phyloP scores from a whole-genome alignment of 2,113 vertebrate species.

The Thryonomys swinderianus region DNA sequence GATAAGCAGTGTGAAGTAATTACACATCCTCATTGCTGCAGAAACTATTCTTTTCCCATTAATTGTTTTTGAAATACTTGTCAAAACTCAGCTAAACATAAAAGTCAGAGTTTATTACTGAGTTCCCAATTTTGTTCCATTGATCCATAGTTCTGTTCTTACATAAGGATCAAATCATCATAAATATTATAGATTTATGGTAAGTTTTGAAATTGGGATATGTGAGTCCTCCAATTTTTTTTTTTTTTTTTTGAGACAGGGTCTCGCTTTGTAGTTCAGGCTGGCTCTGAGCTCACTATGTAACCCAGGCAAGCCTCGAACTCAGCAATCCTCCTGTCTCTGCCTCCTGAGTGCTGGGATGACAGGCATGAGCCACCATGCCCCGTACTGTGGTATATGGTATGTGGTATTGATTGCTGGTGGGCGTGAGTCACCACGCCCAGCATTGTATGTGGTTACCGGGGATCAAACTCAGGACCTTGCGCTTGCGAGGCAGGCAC shows the following conservation, averaged over 20 bases:
- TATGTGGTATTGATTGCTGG: too few relatives aligned
- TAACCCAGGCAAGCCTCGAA: too few relatives aligned
- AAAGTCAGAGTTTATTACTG: neutral
- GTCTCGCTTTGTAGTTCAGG: too few relatives aligned
- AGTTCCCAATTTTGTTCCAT: neutral
- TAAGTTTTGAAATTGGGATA: neutral
- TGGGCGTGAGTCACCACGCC: too few relatives aligned
- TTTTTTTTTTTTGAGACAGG: slow-evolving; percentile 2
- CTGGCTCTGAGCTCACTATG: too few relatives aligned
- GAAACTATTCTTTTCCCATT: neutral
- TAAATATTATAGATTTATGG: neutral
- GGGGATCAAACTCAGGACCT: too few relatives aligned
- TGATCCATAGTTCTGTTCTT: neutral
- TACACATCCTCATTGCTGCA: neutral
- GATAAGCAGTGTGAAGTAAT: neutral
- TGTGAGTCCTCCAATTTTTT: neutral
- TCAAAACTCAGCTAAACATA: neutral
- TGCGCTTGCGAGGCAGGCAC: too few relatives aligned
- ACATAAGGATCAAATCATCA: neutral
- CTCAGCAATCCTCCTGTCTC: too few relatives aligned
- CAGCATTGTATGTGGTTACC: too few relatives aligned
- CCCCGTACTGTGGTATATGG: too few relatives aligned
- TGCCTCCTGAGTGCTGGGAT: too few relatives aligned
- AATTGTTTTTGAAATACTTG: neutral
- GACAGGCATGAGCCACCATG: too few relatives aligned